Conservation (phyloP, 2,113 vertebrate species). For the Dolichotis patagonum region DNA sequence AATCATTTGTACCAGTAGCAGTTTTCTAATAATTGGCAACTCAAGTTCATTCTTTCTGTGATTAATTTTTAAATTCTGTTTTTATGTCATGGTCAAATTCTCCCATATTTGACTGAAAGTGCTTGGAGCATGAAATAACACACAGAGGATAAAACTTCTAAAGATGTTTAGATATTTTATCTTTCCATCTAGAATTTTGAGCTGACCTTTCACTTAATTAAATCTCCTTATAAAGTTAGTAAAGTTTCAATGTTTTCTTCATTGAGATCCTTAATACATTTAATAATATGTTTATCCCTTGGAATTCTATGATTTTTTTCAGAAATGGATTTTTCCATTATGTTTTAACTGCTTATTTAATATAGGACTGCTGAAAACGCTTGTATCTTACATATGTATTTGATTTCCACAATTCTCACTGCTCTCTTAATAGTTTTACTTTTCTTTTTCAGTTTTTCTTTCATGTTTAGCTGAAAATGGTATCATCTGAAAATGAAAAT, state of each 20-base stretch:
- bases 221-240: not conserved
- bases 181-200: not conserved
- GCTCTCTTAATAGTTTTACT: not conserved
- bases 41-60: not conserved
- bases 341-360: slow-evolving; percentile 14
- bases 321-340: not conserved
- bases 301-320: not conserved
- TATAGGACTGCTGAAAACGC: not conserved
- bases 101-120: not conserved
- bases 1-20: not conserved
- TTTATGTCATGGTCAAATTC: not conserved
- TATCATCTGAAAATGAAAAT: not conserved
- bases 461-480: not conserved
- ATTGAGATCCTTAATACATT: not conserved
- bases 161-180: not conserved
- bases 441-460: not conserved
- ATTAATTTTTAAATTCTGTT: not conserved
- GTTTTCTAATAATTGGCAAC: not conserved
- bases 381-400: not conserved
- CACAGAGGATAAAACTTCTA: not conserved
- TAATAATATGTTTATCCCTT: not conserved
- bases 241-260: not conserved
- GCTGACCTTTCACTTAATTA: not conserved
- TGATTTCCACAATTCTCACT: not conserved
- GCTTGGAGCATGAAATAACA: not conserved